Base-by-base conservation (phyloP, 1,140 invertebrate genomes). In the Linepithema humile region DNA sequence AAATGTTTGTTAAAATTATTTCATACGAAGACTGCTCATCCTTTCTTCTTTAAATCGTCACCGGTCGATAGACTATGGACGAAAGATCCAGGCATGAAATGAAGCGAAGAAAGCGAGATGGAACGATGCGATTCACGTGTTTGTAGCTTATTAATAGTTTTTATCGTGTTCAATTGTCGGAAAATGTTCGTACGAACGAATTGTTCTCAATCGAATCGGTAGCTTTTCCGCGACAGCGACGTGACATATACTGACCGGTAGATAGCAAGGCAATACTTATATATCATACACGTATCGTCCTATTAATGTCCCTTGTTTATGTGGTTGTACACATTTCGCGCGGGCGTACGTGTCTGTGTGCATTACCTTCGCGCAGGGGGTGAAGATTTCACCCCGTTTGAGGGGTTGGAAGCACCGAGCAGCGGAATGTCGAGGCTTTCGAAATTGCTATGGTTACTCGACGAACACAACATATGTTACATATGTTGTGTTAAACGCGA, bases 361-460 rank as follows among this genome's bases (percentile, higher is more conserved):
- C 26, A 29, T 65, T 77, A 50, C 40, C 40, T 60, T 60, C 23
- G 43, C 26, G 0, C n/a, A 0, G 3, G 9, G 23, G 45, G 38
- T 26, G 17, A 48, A 45, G 20, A 38, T 62, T 29, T 72, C 74
- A 35, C 67, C 60, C 38, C 59, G 3, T 1, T 4, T 55, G 59
- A 15, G 38, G 64, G 53, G 57, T 26, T 29, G 78, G 48, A 77
- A 45, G 40, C 48, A 23, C 32, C 45, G 40, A 40, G 48, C n/a
- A 40, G n/a, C 23, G 48, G 40, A 69, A 87, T 84, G 84, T 88
- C 77, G 70, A 73, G 87, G 80, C 77, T 90, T 92, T 91, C 83
- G 74, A 69, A 77, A 92, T 93, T 72, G 40, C 91, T 89, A 92
- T 93, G 91, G 91, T 90, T 90, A 93, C 92, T 32, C 23, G 45